Evolutionary conservation across 2,113 vertebrate species (phyloP).

Genomic region (Carassius auratus): DNA sequence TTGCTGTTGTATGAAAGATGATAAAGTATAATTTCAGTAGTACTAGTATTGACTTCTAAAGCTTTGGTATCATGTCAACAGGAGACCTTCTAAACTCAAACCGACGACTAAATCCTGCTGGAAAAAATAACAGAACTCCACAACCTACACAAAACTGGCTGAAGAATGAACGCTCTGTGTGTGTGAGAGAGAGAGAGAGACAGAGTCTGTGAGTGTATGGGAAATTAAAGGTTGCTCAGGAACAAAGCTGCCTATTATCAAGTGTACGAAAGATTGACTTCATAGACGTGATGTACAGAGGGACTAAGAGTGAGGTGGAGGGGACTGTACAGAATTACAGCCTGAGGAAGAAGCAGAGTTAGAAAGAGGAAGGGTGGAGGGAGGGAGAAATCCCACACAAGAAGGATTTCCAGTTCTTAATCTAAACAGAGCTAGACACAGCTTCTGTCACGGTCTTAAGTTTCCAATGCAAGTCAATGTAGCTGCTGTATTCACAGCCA

Average conservation of each 20-base stretch:
- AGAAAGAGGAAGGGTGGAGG: slow-evolving; percentile 20
- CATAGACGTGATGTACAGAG: slow-evolving; percentile 23
- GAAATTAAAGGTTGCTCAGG: slow-evolving; percentile 41
- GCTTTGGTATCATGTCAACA: neutral
- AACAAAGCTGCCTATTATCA: slow-evolving; percentile 50
- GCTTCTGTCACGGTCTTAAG: neutral
- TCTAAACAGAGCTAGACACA: slow-evolving; percentile 17
- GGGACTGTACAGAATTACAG: slow-evolving; percentile 14
- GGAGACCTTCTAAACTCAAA: neutral
- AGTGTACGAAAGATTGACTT: slow-evolving; percentile 31
- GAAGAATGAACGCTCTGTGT: neutral
- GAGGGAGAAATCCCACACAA: slow-evolving; percentile 2
- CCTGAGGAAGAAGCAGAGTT: slow-evolving; percentile 24
- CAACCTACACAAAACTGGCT: neutral
- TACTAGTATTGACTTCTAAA: neutral
- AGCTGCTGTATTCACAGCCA: neutral
- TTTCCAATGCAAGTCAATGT: neutral
- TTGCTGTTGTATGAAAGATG: neutral
- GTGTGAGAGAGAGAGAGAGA: neutral
- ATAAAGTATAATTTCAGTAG: neutral
- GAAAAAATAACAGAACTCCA: neutral
- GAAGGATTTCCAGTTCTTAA: slow-evolving; percentile 5
- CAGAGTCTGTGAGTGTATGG: neutral
- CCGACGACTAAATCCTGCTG: neutral
- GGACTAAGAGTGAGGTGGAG: slow-evolving; percentile 28